A percentile compares a stretch with the other conserved stretches of the same genome.
Conservation (phyloP, 53 echinoderm and acorn worm species). For the Holothuria scabra region DNA sequence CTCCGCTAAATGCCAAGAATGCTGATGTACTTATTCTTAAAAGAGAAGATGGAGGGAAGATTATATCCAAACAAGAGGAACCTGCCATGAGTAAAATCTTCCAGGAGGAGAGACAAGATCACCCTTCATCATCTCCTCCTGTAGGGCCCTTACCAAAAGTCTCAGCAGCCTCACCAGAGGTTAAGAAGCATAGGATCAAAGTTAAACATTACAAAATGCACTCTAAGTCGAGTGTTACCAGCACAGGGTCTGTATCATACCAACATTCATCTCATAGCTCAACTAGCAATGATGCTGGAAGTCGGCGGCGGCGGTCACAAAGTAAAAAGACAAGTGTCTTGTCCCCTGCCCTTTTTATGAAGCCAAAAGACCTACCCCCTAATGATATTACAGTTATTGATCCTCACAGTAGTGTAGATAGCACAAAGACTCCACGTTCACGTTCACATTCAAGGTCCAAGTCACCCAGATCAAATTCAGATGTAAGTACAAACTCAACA, state of each 20-base stretch:
- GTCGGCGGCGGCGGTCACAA: neutral
- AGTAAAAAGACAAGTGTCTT: slow-evolving; percentile 1
- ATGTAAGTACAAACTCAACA: slow-evolving; percentile 47
- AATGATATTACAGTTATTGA: slow-evolving; percentile 45
- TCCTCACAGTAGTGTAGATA: slow-evolving; percentile 25
- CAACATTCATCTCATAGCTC: slow-evolving; percentile 42
- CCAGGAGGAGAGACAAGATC: neutral
- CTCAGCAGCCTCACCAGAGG: slow-evolving; percentile 28
- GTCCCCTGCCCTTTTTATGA: neutral
- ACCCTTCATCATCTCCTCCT: neutral
- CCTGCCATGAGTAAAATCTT: neutral
- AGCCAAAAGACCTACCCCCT: slow-evolving; percentile 1
- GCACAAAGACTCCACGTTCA: slow-evolving; percentile 20
- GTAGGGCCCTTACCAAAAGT: neutral
- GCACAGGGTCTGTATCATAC: slow-evolving; percentile 44
- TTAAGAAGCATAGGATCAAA: slow-evolving; percentile 22
- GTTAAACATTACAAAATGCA: slow-evolving; percentile 14
- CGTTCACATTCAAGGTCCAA: slow-evolving; percentile 11
- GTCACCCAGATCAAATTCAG: slow-evolving; percentile 63
- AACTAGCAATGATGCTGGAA: slow-evolving; percentile 8
- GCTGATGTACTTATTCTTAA: neutral
- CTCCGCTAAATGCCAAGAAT: neutral
- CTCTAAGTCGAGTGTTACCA: slow-evolving; percentile 36
- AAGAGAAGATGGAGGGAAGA: slow-evolving; percentile 1
- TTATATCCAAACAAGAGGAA: neutral